Conservation (phyloP, 2,797 vertebrate species). For the Danionella dracula region DNA sequence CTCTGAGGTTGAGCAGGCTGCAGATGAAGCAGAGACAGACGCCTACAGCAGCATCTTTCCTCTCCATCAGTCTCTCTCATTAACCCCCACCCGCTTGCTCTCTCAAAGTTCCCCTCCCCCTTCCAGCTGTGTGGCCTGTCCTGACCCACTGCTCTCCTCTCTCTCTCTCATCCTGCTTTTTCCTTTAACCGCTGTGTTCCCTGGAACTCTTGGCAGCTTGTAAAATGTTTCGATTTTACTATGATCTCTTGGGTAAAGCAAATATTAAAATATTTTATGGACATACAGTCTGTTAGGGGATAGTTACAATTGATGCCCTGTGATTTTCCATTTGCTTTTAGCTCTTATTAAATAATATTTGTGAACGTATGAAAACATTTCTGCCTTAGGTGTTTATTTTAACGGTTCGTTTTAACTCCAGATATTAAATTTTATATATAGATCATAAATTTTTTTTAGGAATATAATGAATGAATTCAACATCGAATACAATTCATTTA, state of each 20-base stretch:
- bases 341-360: no score
- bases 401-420: no score
- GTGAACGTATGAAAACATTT: no score
- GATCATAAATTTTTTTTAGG: no score
- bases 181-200: background rate
- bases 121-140: conserved; percentile 47
- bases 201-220: background rate
- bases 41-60: conserved; percentile 39
- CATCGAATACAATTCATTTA: no score
- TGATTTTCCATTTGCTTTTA: no score
- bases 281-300: no score
- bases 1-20: background rate
- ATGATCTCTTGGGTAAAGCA: background rate
- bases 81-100: conserved; percentile 65
- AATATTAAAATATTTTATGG: background rate
- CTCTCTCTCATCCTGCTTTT: conserved; percentile 10
- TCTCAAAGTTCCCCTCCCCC: conserved; percentile 45
- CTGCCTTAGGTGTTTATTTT: no score
- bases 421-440: no score
- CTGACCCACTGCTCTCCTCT: conserved; percentile 25
- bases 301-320: no score
- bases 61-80: conserved; percentile 61
- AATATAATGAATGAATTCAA: no score
- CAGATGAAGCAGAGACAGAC: conserved; percentile 48
- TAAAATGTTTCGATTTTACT: background rate